Base-by-base conservation (phyloP, 2,113 vertebrate genomes). In the Pygoscelis adeliae region DNA sequence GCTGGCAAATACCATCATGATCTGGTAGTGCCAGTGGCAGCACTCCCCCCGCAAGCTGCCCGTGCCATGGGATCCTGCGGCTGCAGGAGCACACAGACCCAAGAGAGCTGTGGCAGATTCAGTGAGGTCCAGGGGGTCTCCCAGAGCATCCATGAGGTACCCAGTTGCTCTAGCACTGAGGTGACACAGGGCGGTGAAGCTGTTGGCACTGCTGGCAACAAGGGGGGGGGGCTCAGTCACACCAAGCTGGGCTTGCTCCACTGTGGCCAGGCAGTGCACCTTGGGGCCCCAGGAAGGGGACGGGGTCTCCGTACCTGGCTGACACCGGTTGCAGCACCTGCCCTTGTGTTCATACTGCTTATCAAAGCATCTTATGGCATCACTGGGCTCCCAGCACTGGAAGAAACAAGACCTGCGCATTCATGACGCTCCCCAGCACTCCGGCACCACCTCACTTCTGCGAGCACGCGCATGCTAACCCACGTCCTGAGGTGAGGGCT, bases 241-340 rank as follows among this genome's bases (percentile, higher is more conserved):
- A 47, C 12, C 0, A 0, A 74, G 25, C 7, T 2, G 79, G 82
- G 69, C 42, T 83, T 34, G 13, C 47, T 49, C 29, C 0, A 0
- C 56, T 21, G 8, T 25, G 69, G 20, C 36, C 18, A 10, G 23
- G 47, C 40, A 55, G 61, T 1, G 10, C 42, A 42, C 15, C 38
- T 3, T 3, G 18, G 36, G 29, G 5, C 11, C 5, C 10, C 22
- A 11, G 50, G 17, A 79, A 40, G 14, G 19, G 44, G 59, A 42
- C 21, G 25, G 53, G 22, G 20, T 87, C 69, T 83, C 56, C 20
- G 0, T 97, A 98, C 98, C 98, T 97, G 97, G 96, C 11, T 0
- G 77, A 44, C 98, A 98, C 13, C 93, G 90, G 10, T 59, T 69
- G 89, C 98, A 98, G 90, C 98, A 98, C 40, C 5, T 71, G 58